Base-by-base conservation (phyloP, 2,888 invertebrate genomes). In the Tipula confusa region DNA sequence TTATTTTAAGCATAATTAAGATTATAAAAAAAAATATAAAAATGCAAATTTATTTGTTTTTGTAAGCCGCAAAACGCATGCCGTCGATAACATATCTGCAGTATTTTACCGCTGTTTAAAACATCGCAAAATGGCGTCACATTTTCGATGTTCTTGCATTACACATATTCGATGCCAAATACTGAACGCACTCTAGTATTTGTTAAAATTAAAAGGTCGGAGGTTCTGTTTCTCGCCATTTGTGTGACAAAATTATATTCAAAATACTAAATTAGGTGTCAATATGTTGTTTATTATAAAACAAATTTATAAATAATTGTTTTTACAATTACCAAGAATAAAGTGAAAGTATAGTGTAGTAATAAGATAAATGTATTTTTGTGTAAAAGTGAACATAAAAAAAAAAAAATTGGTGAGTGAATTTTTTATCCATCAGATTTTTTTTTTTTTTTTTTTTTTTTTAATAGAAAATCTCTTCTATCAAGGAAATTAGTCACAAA, bases 401-500 rank as follows among this genome's bases (percentile, higher is more conserved):
- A 80, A 80, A 64, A 80, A 28, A 18, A 24, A 79, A 79, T 80
- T 80, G 80, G 80, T 80, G 80, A 80, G 80, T 80, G 80, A 15
- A 43, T 80, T 80, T 80, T 80, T 80, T 80, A 64, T 80, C 29
- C 15, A 80, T 80, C 29, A 13, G 79, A 28, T 29, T 80, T 29
- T 80, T 80, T 80, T 29, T 29, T 80, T 80, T 31, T 80, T 80
- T 80, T 29, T 80, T 80, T 29, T 29, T 80, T 80, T 31, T 80
- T 80, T 80, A 13, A 79, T 13, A 79, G 28, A 79, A 79, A 13
- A 11, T 79, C 15, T 5, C 31, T 15, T 29, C 28, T 80, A 80
- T n/a, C 31, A 80, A 80, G 80, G 80, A 80, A 80, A 80, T 80
- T 80, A 80, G 80, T 80, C 80, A 80, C 80, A 80, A 80, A 29